Percentiles rank a stretch among this genome's conserved stretches.
Conservation (phyloP, 2,797 vertebrate species). For the Hemibagrus guttatus region DNA sequence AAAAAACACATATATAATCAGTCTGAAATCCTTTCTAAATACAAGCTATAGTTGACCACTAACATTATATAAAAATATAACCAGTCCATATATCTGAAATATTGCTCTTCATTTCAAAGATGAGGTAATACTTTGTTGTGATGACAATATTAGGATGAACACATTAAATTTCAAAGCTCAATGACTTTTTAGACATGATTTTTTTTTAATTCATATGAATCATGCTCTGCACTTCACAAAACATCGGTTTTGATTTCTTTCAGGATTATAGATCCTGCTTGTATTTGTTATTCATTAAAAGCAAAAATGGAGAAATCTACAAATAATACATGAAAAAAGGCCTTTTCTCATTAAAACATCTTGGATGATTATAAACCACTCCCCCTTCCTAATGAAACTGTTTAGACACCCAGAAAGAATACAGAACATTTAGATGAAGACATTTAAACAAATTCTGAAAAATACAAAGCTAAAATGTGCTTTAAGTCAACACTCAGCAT, state of each 20-base stretch:
- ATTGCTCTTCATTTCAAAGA: conserved; percentile 12
- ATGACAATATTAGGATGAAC: background rate
- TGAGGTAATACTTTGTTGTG: background rate
- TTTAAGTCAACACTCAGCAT: conserved; percentile 34
- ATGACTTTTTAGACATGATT: background rate
- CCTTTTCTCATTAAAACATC: background rate
- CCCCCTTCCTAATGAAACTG: background rate
- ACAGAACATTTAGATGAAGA: conserved; percentile 24
- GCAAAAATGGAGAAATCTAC: background rate
- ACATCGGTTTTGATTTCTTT: conserved; percentile 5
- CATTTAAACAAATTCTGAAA: conserved; percentile 23
- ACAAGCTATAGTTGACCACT: conserved; percentile 35
- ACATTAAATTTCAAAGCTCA: background rate
- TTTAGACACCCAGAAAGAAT: background rate
- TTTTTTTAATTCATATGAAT: background rate
- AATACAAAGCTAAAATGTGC: conserved; percentile 44
- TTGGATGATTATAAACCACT: conserved; percentile 3
- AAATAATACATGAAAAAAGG: conserved; percentile 16
- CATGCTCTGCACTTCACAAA: conserved; percentile 26
- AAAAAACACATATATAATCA: conserved; percentile 7
- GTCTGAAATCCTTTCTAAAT: conserved; percentile 33
- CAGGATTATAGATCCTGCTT: background rate
- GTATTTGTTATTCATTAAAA: conserved; percentile 5
- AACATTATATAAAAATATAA: conserved; percentile 24
- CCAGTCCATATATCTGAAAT: conserved; percentile 19